These are phyloP conservation scores for Petrocephalus sullivani DNA, from an alignment of 2,797 vertebrate species.

Conservation along the genomic window DNA sequence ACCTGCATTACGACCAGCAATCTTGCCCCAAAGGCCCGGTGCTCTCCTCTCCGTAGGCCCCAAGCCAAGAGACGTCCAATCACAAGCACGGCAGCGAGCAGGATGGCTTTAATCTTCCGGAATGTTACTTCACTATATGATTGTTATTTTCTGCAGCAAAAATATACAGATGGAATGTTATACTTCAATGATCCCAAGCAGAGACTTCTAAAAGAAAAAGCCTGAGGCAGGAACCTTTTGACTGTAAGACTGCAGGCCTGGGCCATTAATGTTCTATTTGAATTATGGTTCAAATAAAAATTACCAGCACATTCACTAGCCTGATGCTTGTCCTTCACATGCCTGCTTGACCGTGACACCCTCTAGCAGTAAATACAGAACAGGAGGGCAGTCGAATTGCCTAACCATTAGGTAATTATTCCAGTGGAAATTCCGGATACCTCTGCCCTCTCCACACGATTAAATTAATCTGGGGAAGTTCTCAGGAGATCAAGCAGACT, in stretches of 20 bases:
- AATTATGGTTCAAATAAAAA: background rate
- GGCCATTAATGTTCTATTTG: background rate
- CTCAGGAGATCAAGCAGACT: background rate
- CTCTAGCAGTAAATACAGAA: background rate
- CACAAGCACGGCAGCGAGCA: background rate
- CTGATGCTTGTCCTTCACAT: background rate
- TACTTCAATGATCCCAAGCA: background rate
- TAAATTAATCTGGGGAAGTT: background rate
- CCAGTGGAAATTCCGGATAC: background rate
- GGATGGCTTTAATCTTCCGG: background rate
- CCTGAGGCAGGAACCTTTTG: background rate
- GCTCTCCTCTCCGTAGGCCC: background rate
- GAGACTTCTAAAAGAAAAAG: background rate
- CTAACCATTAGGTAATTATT: slow-evolving; percentile 6
- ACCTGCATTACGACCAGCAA: background rate
- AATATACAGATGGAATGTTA: background rate
- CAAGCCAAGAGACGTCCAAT: background rate
- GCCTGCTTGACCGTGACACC: background rate
- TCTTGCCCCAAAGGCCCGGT: background rate
- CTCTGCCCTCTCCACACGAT: background rate
- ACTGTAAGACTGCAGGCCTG: background rate
- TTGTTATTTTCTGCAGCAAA: too few species aligned
- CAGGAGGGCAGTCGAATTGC: background rate
- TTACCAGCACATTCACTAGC: background rate
- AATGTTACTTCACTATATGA: background rate